These are phyloP conservation scores for Drosophila mulleri DNA, from an alignment of 2,888 invertebrate species.

Conservation along the genomic window DNA sequence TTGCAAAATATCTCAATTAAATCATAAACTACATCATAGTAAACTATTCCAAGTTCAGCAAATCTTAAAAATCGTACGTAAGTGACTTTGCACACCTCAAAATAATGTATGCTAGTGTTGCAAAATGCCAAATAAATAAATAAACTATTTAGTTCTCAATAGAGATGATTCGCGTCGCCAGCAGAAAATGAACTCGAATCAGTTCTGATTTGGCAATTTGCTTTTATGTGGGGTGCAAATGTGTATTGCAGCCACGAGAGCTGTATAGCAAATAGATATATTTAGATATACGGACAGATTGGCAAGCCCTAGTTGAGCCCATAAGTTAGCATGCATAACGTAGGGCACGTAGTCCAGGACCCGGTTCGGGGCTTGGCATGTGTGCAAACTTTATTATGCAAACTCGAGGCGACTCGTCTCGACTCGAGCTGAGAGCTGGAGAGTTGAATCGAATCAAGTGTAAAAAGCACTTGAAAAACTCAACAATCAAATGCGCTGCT, in stretches of 20 bases:
- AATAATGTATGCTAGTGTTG: neutral
- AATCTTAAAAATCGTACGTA: no score
- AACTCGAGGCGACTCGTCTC: constrained; percentile 26
- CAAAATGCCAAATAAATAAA: neutral
- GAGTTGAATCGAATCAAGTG: constrained; percentile 64
- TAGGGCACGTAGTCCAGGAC: constrained; percentile 31
- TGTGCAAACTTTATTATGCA: constrained; percentile 59
- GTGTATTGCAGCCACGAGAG: neutral
- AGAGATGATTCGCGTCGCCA: no score
- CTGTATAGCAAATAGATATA: neutral
- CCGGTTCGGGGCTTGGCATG: constrained; percentile 43
- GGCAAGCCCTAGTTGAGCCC: neutral
- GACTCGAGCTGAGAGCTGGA: constrained; percentile 26
- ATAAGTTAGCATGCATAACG: constrained; percentile 23
- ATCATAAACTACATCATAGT: no score
- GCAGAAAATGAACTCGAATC: neutral
- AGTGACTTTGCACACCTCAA: neutral
- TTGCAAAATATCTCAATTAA: no score
- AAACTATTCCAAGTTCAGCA: no score
- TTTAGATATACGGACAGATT: neutral
- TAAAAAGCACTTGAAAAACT: constrained; percentile 69
- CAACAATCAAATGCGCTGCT: constrained; percentile 48
- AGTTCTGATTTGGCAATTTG: neutral
- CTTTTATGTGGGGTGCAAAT: neutral
- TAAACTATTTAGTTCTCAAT: no score